Conservation (phyloP, 2,113 vertebrate genomes). For the Micronisus gabar region DNA sequence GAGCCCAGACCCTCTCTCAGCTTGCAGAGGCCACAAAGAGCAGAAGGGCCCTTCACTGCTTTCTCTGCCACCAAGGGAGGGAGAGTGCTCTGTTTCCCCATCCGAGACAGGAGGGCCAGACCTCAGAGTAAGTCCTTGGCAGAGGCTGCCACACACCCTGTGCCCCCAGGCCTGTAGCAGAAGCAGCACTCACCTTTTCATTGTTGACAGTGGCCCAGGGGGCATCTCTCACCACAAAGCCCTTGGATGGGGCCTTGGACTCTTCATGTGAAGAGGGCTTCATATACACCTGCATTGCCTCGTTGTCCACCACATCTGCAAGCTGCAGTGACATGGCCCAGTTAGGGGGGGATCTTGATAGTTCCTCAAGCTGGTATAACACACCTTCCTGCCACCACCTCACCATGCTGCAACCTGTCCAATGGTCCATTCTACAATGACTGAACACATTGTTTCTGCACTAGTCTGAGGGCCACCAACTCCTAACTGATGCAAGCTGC, state of each 20-base stretch:
- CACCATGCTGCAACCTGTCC: background rate
- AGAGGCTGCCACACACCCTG: background rate
- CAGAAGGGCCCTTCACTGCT: background rate
- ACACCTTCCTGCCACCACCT: background rate
- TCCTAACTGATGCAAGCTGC: background rate
- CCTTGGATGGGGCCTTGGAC: conserved; percentile 87
- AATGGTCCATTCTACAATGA: background rate
- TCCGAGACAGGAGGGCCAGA: background rate
- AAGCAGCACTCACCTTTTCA: conserved; percentile 83
- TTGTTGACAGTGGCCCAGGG: conserved; percentile 87
- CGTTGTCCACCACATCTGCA: conserved; percentile 90
- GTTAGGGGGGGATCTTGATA: background rate
- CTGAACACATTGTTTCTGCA: background rate
- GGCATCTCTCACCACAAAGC: conserved; percentile 96
- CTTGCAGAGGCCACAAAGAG: background rate
- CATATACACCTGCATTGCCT: conserved; percentile 90
- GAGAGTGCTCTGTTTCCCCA: background rate
- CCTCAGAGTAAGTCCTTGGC: background rate
- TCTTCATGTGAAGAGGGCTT: conserved; percentile 84
- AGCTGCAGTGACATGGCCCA: conserved; percentile 69
- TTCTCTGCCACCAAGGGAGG: background rate
- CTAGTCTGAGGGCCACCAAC: background rate
- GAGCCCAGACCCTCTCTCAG: background rate
- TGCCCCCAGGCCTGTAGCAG: background rate
- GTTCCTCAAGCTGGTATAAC: background rate